A percentile compares a stretch with the other conserved stretches of the same genome.
These are phyloP conservation scores for Indicator maculatus DNA, from an alignment of 2,113 vertebrate species.

Conservation along the genomic window DNA sequence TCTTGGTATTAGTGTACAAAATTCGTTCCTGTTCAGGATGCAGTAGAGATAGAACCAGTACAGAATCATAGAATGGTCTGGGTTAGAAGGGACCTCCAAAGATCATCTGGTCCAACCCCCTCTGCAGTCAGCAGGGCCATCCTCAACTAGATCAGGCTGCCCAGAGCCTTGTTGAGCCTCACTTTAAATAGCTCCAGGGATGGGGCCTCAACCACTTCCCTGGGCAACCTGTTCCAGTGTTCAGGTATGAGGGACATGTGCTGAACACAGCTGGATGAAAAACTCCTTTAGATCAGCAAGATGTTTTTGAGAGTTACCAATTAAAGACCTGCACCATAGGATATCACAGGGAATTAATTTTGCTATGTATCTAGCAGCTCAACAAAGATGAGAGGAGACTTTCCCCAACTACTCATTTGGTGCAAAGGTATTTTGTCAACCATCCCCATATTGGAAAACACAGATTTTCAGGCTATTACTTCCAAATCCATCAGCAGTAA, in stretches of 20 bases:
- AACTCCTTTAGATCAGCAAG: background rate
- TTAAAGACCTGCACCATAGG: accelerated
- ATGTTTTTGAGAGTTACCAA: background rate
- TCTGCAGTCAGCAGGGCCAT: too few species aligned
- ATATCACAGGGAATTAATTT: background rate
- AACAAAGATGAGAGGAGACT: background rate
- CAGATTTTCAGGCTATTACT: background rate
- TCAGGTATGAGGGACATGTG: accelerated
- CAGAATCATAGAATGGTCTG: too few species aligned
- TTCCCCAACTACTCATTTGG: background rate
- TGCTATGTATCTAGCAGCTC: background rate
- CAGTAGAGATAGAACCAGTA: background rate
- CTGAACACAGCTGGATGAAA: background rate
- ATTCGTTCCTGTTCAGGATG: background rate
- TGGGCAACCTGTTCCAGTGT: too few species aligned
- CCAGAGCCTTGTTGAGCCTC: too few species aligned
- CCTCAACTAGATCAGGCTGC: too few species aligned
- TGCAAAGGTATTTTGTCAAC: background rate
- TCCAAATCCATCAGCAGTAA: background rate
- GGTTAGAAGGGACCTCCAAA: too few species aligned
- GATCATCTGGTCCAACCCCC: too few species aligned
- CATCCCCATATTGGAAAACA: background rate
- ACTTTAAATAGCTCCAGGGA: too few species aligned
- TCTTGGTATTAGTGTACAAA: background rate
- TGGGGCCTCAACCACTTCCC: too few species aligned